phyloP scores from a whole-genome alignment of 2,888 invertebrate genomes.

The Scaptomyza cyrtandrae region DNA sequence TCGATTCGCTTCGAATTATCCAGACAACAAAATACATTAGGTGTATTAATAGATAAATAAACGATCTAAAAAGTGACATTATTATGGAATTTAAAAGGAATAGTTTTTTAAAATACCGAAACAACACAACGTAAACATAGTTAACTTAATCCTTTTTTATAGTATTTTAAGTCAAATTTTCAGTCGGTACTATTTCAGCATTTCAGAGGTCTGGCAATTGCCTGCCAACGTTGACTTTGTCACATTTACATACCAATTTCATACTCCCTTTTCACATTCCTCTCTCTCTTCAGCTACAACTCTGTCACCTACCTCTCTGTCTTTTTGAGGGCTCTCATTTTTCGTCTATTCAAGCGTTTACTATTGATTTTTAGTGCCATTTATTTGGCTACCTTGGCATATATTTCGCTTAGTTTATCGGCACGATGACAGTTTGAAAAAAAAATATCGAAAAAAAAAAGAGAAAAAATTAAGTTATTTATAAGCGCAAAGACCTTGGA shows the following conservation, averaged over 20 bases:
- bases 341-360: constrained; percentile 34
- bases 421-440: constrained; percentile 37
- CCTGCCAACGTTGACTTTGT: constrained; percentile 16
- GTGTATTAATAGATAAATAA: too few species aligned
- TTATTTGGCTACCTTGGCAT: constrained; percentile 63
- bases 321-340: not conserved
- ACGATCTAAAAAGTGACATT: too few species aligned
- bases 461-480: constrained; percentile 63
- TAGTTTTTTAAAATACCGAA: too few species aligned
- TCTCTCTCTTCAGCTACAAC: not conserved
- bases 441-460: not conserved
- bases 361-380: constrained; percentile 62
- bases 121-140: too few species aligned
- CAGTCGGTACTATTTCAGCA: constrained; percentile 1
- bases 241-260: constrained; percentile 25
- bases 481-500: constrained; percentile 64
- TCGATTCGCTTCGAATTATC: too few species aligned
- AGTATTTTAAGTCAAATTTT: constrained; percentile 13
- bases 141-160: not conserved
- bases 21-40: too few species aligned
- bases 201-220: constrained; percentile 7
- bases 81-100: too few species aligned
- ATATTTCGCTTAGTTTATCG: constrained; percentile 51
- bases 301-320: not conserved
- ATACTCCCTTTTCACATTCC: not conserved